Base-by-base conservation (phyloP, 30 jellyfish, hydroid and myxozoan genomes). In the Catostylus mosaicus region DNA sequence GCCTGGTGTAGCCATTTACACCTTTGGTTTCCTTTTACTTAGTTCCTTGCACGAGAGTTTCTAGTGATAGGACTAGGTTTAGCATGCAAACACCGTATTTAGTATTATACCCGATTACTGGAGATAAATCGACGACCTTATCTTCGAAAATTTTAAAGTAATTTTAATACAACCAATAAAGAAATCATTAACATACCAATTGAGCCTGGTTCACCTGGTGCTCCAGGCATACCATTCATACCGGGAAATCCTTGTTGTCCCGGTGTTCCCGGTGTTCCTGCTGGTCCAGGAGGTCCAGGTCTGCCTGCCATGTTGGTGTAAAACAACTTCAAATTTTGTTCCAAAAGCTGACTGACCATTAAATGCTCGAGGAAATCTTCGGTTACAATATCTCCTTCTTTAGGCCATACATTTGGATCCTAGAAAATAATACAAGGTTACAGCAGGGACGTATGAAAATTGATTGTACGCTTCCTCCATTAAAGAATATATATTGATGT, bases 201-300 rank as follows among this genome's bases (percentile, higher is more conserved):
- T 19, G 98, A 62, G 14, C 99, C 99, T 1, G 97, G 97, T 65
- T 95, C 99, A 27, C 99, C 99, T 50, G 97, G 98, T 19, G 93
- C 81, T 38, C 99, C 99, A 6, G 97, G 97, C 85, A 87, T 66
- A 14, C 99, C 99, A 40, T 95, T 95, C 88, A 88, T 67, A 66
- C 99, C 99, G 1, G 98, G 94, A 30, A 67, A 67, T 40, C 99
- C 99, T 73, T 81, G 93, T 63, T 90, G 89, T n/a, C 99, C 99
- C 2, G 97, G 87, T 62, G 90, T 86, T 3, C 99, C 99, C 46
- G 83, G 66, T 43, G 73, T 77, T 18, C 99, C 99, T 19, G 96
- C 81, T 22, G 94, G 97, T 61, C 99, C 99, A 10, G 92, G 98
- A 34, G 87, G 96, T 12, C 99, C 99, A 1, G 99, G 99, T n/a